Conservation (phyloP, 2,113 vertebrate species). For the Pedetes capensis region DNA sequence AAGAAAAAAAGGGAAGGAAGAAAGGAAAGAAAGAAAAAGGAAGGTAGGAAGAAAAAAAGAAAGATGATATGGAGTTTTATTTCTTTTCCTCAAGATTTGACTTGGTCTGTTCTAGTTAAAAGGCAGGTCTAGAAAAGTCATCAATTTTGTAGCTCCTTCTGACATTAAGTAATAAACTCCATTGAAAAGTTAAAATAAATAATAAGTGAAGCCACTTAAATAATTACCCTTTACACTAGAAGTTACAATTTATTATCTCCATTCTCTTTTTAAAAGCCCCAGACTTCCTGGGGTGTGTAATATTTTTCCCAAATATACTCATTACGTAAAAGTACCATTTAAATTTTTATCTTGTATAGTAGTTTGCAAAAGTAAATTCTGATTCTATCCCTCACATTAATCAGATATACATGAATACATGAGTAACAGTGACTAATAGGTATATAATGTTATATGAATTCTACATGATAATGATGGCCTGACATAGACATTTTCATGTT, state of each 20-base stretch:
- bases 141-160: background rate
- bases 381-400: background rate
- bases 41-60: background rate
- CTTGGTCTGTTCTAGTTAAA: background rate
- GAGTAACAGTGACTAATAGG: background rate
- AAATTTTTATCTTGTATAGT: background rate
- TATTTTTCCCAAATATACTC: background rate
- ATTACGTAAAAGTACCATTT: background rate
- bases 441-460: background rate
- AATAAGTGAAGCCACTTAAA: background rate
- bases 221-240: constrained; percentile 24
- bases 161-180: background rate
- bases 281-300: background rate
- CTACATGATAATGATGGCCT: background rate
- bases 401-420: background rate
- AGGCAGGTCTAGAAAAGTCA: background rate
- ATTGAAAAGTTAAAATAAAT: background rate
- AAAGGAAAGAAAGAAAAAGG: background rate
- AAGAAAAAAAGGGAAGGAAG: too few relatives aligned
- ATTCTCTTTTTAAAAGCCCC: background rate
- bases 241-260: background rate
- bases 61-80: background rate
- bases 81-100: background rate
- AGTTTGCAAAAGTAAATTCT: background rate
- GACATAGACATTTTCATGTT: background rate